Evolutionary conservation across 2,113 vertebrate genomes (phyloP).

Genomic region (Progne subis): DNA sequence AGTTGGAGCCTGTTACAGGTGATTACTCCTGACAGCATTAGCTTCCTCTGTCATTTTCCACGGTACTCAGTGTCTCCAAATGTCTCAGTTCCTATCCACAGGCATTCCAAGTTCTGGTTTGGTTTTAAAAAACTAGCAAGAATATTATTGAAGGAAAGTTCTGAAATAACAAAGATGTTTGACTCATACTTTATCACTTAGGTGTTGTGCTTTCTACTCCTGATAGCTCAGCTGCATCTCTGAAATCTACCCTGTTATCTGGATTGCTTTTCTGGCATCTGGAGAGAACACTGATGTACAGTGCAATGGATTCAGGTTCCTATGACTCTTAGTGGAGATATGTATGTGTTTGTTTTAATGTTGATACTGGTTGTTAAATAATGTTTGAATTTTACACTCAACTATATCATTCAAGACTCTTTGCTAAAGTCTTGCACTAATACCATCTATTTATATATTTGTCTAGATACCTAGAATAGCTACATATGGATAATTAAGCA

Average conservation of each 20-base stretch:
- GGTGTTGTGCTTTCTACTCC: not conserved
- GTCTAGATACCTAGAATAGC: not conserved
- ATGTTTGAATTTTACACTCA: not conserved
- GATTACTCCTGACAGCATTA: not conserved
- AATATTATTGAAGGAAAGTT: not conserved
- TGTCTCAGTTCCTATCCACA: not conserved
- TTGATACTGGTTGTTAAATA: not conserved
- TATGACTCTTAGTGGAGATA: not conserved
- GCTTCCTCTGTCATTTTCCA: not conserved
- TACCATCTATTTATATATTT: not conserved
- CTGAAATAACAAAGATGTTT: not conserved
- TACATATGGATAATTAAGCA: not conserved
- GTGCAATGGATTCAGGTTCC: not conserved
- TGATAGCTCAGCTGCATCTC: not conserved
- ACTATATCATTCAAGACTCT: not conserved
- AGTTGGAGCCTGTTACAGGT: not conserved
- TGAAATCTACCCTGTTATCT: not conserved
- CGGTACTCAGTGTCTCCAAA: not conserved
- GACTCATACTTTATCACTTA: not conserved
- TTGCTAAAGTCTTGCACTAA: not conserved
- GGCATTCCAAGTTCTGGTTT: not conserved
- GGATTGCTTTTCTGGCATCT: not conserved
- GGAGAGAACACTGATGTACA: not conserved
- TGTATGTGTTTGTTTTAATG: not conserved
- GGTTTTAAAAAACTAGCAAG: not conserved